Base-by-base conservation (phyloP, 2,113 vertebrate genomes). In the Caranx melampygus region DNA sequence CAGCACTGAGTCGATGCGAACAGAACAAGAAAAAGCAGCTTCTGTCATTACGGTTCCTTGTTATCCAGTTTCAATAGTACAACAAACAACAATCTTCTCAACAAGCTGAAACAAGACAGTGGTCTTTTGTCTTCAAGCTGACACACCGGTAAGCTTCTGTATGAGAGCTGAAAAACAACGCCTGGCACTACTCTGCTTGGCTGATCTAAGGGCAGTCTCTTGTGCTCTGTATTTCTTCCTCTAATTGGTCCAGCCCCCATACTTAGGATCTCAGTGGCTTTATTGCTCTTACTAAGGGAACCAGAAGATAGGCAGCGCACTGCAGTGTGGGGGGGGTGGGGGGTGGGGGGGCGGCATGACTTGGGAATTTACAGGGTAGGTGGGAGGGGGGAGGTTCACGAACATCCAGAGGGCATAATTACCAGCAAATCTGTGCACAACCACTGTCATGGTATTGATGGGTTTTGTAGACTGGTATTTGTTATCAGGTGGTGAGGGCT, bases 351-450 rank as follows among this genome's bases (percentile, higher is more conserved):
- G n/a, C n/a, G n/a, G n/a, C n/a, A n/a, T n/a, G 62, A 70, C 31
- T 75, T 44, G 63, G 62, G 34, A 72, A 44, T 75, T 52, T 65
- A 35, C 26, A 26, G 26, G 26, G 26, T 33, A 21, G 26, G 6
- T 20, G 51, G 59, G 45, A 3, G 21, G 57, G 58, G 54, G 55
- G n/a, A 21, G 49, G 83, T 76, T 85, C 61, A 31, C 84, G 71
- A 90, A 68, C 87, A 73, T 92, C 90, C 87, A 85, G 70, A 75
- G 89, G 88, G 82, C 74, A 84, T 91, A 91, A 91, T 94, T 94
- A 92, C 72, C 81, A 79, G 80, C 70, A 86, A 89, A 92, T 81
- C 60, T 83, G 68, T 81, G 54, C 31, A 5, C 52, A 67, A 34
- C 62, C 47, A 8, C 61, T 69, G 68, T 73, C 42, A 37, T n/a